These are phyloP conservation scores for Psilopsiagon aurifrons DNA, from an alignment of 2,113 vertebrate species.

Conservation along the genomic window DNA sequence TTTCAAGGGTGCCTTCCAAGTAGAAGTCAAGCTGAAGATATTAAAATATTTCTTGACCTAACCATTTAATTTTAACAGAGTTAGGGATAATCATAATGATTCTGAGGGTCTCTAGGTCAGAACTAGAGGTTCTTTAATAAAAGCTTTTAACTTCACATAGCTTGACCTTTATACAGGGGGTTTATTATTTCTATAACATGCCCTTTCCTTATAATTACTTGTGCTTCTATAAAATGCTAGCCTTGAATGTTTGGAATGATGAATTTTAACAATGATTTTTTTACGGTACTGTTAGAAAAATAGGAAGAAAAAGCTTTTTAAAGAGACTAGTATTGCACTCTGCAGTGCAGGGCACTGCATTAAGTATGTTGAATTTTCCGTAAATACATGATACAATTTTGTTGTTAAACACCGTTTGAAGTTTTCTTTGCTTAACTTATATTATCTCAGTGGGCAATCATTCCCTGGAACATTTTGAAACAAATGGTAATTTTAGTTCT, in stretches of 20 bases:
- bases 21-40: background rate
- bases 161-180: conserved; percentile 1
- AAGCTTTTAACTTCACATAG: conserved; percentile 20
- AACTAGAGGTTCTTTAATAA: conserved; percentile 21
- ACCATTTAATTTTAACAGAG: background rate
- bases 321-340: background rate
- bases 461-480: conserved; percentile 72
- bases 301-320: background rate
- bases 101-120: background rate
- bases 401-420: conserved; percentile 58
- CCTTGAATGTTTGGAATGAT: background rate
- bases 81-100: background rate
- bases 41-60: background rate
- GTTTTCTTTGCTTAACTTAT: conserved; percentile 57
- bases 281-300: conserved; percentile 9
- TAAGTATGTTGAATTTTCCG: background rate
- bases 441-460: conserved; percentile 70
- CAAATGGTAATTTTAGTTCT: conserved; percentile 63
- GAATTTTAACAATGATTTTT: conserved; percentile 22
- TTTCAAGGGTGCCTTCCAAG: background rate
- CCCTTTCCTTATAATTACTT: conserved; percentile 24
- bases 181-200: conserved; percentile 48
- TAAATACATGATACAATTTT: background rate
- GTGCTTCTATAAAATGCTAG: conserved; percentile 7
- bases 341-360: background rate